Conservation (phyloP, 2,888 invertebrate species). For the Acanthopleura granulata region DNA sequence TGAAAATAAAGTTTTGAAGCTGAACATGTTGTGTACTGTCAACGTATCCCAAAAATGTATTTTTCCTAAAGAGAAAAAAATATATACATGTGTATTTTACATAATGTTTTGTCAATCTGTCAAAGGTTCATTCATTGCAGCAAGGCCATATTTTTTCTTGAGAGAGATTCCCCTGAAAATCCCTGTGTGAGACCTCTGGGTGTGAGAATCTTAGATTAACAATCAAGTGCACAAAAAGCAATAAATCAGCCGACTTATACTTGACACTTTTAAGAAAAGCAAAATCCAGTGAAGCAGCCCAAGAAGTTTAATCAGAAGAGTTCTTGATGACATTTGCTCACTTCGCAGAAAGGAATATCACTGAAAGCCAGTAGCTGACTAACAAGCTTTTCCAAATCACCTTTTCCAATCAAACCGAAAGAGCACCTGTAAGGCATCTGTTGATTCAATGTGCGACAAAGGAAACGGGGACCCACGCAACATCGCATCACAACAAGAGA, state of each 20-base stretch:
- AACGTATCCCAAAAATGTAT: too few relatives aligned
- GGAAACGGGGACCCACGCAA: not conserved
- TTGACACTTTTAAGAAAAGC: not conserved
- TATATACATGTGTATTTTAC: too few relatives aligned
- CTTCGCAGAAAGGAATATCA: not conserved
- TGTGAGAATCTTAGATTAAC: not conserved
- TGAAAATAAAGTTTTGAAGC: too few relatives aligned
- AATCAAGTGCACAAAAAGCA: not conserved
- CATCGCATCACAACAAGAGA: too few relatives aligned
- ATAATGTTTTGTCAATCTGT: too few relatives aligned
- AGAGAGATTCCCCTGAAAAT: too few relatives aligned
- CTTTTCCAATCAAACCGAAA: not conserved
- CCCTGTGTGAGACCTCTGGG: too few relatives aligned
- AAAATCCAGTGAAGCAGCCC: not conserved
- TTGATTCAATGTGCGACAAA: not conserved
- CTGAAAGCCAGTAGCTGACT: not conserved
- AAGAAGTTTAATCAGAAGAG: not conserved
- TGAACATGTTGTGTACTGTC: too few relatives aligned
- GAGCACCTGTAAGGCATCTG: not conserved
- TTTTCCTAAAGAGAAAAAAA: too few relatives aligned
- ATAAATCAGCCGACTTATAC: not conserved
- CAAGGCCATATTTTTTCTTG: too few relatives aligned
- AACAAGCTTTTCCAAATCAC: not conserved
- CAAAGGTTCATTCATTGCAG: too few relatives aligned
- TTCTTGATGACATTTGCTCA: not conserved